phyloP scores from a whole-genome alignment of 2,113 vertebrate genomes.

The Cariama cristata region DNA sequence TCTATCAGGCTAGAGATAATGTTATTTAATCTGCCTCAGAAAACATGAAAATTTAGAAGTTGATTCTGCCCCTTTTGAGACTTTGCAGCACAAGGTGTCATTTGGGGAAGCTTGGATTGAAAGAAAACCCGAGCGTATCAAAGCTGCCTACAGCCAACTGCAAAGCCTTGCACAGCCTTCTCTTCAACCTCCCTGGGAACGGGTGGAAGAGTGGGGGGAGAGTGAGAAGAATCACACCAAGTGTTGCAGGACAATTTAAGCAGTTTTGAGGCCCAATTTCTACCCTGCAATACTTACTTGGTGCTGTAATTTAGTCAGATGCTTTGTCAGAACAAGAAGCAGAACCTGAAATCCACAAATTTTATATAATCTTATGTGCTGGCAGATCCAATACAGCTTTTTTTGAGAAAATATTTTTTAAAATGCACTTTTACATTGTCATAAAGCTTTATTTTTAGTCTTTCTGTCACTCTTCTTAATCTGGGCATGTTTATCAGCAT shows the following conservation, averaged over 20 bases:
- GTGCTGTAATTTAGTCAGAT: not conserved
- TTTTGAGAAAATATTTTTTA: not conserved
- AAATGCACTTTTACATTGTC: not conserved
- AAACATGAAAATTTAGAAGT: not conserved
- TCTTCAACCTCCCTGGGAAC: not conserved
- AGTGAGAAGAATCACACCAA: slow-evolving; percentile 34
- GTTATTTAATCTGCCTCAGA: not conserved
- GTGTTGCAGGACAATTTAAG: not conserved
- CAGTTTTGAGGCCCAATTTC: not conserved
- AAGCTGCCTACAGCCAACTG: not conserved
- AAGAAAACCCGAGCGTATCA: not conserved
- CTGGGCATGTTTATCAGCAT: not conserved
- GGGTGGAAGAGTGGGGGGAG: not conserved
- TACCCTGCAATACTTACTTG: not conserved
- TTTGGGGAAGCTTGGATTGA: not conserved
- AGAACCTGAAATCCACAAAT: not conserved
- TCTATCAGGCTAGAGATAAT: not conserved
- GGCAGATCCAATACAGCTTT: not conserved
- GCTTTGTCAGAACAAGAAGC: not conserved
- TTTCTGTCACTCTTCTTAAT: not conserved
- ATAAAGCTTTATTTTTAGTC: not conserved
- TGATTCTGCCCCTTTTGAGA: not conserved
- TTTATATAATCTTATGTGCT: not conserved
- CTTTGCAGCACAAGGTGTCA: not conserved
- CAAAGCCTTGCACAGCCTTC: not conserved